Evolutionary conservation across 2,888 invertebrate genomes (phyloP), one percentile per base, ranked within the genome.

Genomic region (Phasia obesa): DNA sequence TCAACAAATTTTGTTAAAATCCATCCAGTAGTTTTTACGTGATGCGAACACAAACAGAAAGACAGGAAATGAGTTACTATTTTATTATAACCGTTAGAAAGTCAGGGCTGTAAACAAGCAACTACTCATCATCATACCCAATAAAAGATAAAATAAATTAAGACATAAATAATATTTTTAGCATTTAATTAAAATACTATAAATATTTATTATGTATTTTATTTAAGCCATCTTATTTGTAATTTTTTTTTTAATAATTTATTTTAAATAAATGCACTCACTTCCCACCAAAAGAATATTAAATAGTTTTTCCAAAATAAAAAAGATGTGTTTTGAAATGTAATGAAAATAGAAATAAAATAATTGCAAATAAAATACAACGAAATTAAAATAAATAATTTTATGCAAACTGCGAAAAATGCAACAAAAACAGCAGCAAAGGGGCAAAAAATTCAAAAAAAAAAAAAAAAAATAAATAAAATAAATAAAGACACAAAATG

Each of bases 311-410:
- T 59, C 51, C 59, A 73, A 71, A 73, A 49, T 27, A n/a, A 13
- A 42, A 13, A 42, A 35, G 47, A 35, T 53, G 17, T 60, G 67
- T 51, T 75, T 65, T 55, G 75, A 59, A 59, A 51, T 13, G 15
- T 23, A 60, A 70, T 77, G 69, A 44, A 75, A 75, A 75, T 64
- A 59, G 70, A 75, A 64, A 75, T 75, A 21, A 69, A 64, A 69
- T 69, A 74, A 77, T 77, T 73, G 35, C 42, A 79, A 62, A 65
- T 79, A n/a, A n/a, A n/a, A n/a, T 75, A 79, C 78, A 82, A 78
- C 78, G 78, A 78, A 75, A 75, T 83, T 79, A 79, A 79, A 83
- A 83, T 83, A 82, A 74, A 78, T 74, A 79, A 83, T 83, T 71
- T 79, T 79, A 83, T 83, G 83, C 78, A 79, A 83, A 69, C 47